phyloP scores from a whole-genome alignment of 2,888 invertebrate species.

The Zygogramma bicolorata region DNA sequence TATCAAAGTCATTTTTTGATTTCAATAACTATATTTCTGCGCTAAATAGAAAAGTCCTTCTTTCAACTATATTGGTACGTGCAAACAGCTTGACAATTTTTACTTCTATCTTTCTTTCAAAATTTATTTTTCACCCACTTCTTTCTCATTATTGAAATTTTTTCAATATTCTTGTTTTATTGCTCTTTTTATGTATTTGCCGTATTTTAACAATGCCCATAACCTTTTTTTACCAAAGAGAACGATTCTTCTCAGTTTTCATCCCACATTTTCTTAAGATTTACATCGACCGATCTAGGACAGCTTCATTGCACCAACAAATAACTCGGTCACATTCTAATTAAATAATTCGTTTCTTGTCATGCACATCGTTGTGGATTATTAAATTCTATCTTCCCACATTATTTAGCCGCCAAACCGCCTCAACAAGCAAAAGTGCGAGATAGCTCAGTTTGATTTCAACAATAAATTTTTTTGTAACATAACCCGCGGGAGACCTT shows the following conservation, averaged over 20 bases:
- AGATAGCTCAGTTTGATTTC: constrained; percentile 9
- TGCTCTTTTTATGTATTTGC: too few species aligned
- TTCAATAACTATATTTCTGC: too few species aligned
- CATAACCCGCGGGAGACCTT: not conserved
- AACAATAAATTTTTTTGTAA: constrained; percentile 4
- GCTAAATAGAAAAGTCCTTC: too few species aligned
- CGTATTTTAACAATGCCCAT: too few species aligned
- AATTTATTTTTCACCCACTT: too few species aligned
- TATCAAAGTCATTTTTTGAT: too few species aligned
- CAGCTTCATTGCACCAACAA: constrained; percentile 6
- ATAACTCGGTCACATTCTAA: constrained; percentile 29
- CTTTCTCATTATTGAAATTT: too few species aligned
- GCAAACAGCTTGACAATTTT: too few species aligned
- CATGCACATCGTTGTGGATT: constrained; percentile 11
- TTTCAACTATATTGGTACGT: too few species aligned
- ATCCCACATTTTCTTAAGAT: not conserved
- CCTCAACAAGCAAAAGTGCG: constrained; percentile 5
- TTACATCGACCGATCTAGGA: not conserved
- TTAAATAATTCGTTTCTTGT: constrained; percentile 20
- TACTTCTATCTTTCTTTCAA: too few species aligned
- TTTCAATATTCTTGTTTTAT: too few species aligned
- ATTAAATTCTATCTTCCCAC: constrained; percentile 21
- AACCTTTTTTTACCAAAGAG: not conserved
- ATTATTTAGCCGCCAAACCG: not conserved
- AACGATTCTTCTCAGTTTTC: not conserved